These are phyloP conservation scores for Drosophila putrida DNA, from an alignment of 2,888 invertebrate genomes.

Conservation along the genomic window DNA sequence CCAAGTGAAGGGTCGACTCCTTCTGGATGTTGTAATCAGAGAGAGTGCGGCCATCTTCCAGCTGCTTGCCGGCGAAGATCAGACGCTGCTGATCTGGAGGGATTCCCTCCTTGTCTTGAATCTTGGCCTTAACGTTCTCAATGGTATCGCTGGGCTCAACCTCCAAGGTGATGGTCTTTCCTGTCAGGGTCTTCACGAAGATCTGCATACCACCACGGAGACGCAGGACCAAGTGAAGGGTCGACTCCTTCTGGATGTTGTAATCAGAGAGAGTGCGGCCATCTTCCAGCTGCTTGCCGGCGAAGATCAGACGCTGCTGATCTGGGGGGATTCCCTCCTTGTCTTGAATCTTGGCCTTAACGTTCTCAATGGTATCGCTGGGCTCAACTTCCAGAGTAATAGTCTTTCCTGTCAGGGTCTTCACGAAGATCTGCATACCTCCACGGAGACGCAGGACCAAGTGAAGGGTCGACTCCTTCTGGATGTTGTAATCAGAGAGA, in stretches of 20 bases:
- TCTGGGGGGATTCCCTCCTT: slow-evolving; percentile 66
- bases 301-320: slow-evolving; percentile 63
- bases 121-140: slow-evolving; percentile 77
- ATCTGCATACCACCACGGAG: slow-evolving; percentile 72
- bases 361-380: slow-evolving; percentile 55
- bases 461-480: slow-evolving; percentile 58
- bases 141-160: slow-evolving; percentile 70
- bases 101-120: slow-evolving; percentile 79
- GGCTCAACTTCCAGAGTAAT: slow-evolving; percentile 58
- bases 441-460: slow-evolving; percentile 62
- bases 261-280: slow-evolving; percentile 59
- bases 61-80: slow-evolving; percentile 77
- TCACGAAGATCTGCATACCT: slow-evolving; percentile 67
- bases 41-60: slow-evolving; percentile 77
- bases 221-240: slow-evolving; percentile 59
- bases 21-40: slow-evolving; percentile 81
- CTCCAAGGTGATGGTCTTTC: slow-evolving; percentile 67
- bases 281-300: slow-evolving; percentile 60
- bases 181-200: slow-evolving; percentile 76
- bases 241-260: slow-evolving; percentile 63
- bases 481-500: slow-evolving; percentile 60
- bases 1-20: slow-evolving; percentile 77
- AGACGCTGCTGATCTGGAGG: slow-evolving; percentile 81
- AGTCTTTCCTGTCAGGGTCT: slow-evolving; percentile 59
- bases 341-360: slow-evolving; percentile 62